These are phyloP conservation scores for Phylloscopus trochiloides DNA, from an alignment of 2,113 vertebrate species.

Conservation along the genomic window DNA sequence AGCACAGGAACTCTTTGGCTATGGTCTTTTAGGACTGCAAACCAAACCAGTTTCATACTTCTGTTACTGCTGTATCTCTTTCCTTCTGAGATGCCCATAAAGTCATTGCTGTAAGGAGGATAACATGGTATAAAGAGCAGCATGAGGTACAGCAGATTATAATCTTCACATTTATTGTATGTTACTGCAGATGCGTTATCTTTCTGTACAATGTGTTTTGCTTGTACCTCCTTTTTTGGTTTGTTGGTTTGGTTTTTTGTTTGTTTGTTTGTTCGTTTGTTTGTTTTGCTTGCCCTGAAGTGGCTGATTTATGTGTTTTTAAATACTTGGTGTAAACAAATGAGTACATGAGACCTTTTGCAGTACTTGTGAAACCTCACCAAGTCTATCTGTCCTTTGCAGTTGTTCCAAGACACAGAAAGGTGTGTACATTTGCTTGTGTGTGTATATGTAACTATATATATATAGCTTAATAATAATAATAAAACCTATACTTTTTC, in stretches of 20 bases:
- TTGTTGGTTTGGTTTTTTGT: too few species aligned
- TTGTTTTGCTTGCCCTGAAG: constrained; percentile 40
- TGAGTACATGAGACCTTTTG: constrained; percentile 54
- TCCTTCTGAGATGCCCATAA: not conserved
- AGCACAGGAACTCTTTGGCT: not conserved
- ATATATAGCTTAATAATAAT: constrained; percentile 31
- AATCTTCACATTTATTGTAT: not conserved
- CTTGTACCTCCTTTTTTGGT: not conserved
- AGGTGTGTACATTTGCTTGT: not conserved
- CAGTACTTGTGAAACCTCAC: constrained; percentile 34
- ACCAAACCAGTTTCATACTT: not conserved
- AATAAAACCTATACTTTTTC: constrained; percentile 35
- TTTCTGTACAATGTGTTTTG: not conserved
- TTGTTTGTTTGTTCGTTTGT: too few species aligned
- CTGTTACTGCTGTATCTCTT: not conserved
- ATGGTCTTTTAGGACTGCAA: not conserved
- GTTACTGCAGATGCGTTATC: not conserved
- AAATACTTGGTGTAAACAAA: constrained; percentile 64
- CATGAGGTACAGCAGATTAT: not conserved
- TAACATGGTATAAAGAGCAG: not conserved
- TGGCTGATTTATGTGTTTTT: constrained; percentile 45
- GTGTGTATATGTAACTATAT: constrained; percentile 29
- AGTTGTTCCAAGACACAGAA: constrained; percentile 64
- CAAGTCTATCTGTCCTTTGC: constrained; percentile 66
- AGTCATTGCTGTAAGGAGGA: not conserved